Conservation (phyloP, 2,888 invertebrate species). For the Aethes cnicana region DNA sequence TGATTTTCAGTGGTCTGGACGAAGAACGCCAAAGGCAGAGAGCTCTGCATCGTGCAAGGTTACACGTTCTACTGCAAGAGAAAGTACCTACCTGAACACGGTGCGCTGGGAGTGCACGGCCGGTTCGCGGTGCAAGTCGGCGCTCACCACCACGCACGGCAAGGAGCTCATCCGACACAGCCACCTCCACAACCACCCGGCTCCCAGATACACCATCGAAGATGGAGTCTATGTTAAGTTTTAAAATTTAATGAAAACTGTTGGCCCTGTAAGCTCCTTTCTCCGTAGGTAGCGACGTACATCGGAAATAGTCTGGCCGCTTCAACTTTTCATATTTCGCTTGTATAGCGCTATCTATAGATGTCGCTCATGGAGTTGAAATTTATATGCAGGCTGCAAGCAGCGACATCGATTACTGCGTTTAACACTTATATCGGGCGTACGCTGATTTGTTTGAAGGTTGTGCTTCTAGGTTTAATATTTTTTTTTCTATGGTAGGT, state of each 20-base stretch:
- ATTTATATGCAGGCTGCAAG: too few species aligned
- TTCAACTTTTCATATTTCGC: too few species aligned
- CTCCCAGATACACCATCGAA: neutral
- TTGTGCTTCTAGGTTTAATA: too few species aligned
- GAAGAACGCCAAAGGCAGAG: neutral
- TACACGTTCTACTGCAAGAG: conserved; percentile 6
- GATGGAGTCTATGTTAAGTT: conserved; percentile 1
- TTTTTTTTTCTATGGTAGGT: too few species aligned
- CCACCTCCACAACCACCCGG: neutral
- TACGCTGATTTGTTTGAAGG: too few species aligned
- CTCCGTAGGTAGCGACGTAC: too few species aligned
- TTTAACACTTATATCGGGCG: too few species aligned
- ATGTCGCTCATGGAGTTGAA: too few species aligned
- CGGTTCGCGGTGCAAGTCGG: neutral
- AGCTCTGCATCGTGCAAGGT: conserved; percentile 3
- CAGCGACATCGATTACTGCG: too few species aligned
- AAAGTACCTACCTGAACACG: neutral
- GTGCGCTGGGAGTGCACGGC: neutral
- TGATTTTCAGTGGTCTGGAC: conserved; percentile 2
- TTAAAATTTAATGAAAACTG: neutral
- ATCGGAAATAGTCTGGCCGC: too few species aligned
- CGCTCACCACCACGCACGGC: neutral
- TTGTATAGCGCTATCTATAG: too few species aligned
- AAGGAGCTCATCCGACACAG: neutral
- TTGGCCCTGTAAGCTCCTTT: too few species aligned